Evolutionary conservation across 2,888 invertebrate species (phyloP).

Genomic region (Andricus quercusramuli): DNA sequence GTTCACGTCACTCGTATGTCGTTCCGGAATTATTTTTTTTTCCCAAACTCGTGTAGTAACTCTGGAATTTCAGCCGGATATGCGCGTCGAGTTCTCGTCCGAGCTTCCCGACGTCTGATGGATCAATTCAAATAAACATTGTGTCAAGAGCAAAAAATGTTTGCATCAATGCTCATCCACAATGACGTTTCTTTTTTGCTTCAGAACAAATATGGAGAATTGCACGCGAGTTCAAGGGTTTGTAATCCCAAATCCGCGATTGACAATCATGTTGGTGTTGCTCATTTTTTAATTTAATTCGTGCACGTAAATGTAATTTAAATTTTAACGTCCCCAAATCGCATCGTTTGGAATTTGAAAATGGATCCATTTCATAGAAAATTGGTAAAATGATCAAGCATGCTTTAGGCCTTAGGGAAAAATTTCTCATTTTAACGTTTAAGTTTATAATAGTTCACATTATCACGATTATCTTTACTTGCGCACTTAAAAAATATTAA

Average conservation of each 20-base stretch:
- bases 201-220: background rate
- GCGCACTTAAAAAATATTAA: no score
- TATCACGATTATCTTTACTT: no score
- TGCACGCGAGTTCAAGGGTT: background rate
- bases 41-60: conserved; percentile 43
- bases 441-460: no score
- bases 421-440: no score
- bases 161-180: conserved; percentile 45
- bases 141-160: conserved; percentile 61
- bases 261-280: background rate
- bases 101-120: conserved; percentile 64
- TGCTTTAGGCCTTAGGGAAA: no score
- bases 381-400: no score
- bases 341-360: no score
- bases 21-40: conserved; percentile 46
- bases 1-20: conserved; percentile 59
- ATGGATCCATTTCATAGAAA: no score
- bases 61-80: conserved; percentile 62
- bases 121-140: conserved; percentile 71
- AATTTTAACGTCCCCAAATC: no score
- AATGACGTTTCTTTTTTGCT: conserved; percentile 20
- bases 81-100: conserved; percentile 57
- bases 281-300: background rate
- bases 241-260: background rate
- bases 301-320: no score